Evolutionary conservation across 2,113 vertebrate genomes (phyloP), one percentile per base, ranked within the genome.

Genomic region (Trichechus manatus): DNA sequence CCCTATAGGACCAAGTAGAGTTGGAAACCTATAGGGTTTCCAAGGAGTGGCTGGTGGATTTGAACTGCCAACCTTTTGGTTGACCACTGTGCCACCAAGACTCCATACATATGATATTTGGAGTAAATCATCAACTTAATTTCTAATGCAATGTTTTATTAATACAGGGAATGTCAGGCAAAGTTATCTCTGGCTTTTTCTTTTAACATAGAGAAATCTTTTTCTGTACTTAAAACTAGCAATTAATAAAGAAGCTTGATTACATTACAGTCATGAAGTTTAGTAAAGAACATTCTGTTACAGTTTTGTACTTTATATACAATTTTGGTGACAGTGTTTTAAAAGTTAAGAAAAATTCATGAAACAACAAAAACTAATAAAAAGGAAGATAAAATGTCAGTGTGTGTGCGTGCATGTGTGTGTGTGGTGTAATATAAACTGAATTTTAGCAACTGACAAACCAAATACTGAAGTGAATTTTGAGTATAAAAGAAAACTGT

Each of bases 381-480:
- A 92, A 83, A 87, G 68, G 53, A 85, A 94, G 89, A 84, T 39
- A 90, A 95, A 87, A n/a, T 77, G 9, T 61, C 61, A 50, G 14
- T 92, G 53, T 56, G 53, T 56, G 9, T 53, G 50, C 6, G 9
- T 53, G 50, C 13, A 8, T 6, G 8, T 53, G 50, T 53, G 50
- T 53, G 50, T 53, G 50, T 53, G 50, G 50, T 10, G 50, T 10
- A 13, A 53, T 8, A 53, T 97, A 78, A 33, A 72, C 39, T 68
- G 29, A 83, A 63, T 59, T 81, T 80, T 75, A 79, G 15, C 47
- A 93, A 36, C 6, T 85, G 59, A 47, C 42, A 94, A 77, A 72
- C 31, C 11, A 88, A 92, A 11, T 91, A 17, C 68, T 91, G 89
- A 74, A 94, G 27, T 78, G 31, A 89, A 31, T 56, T 72, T 89